phyloP scores from a whole-genome alignment of 2,797 vertebrate species.

The Rhynchonycteris naso region DNA sequence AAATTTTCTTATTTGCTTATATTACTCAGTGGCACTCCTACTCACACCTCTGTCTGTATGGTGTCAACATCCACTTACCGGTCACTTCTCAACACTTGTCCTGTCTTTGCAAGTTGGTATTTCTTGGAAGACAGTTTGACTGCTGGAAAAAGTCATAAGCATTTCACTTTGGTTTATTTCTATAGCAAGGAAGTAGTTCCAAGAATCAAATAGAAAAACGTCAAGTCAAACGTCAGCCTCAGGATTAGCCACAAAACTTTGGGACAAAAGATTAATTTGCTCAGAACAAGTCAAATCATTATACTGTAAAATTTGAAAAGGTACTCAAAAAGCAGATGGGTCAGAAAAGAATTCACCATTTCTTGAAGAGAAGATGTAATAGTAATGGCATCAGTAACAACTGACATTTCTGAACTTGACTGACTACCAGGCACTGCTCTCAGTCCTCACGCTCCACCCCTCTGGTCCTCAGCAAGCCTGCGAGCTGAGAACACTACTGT shows the following conservation, averaged over 20 bases:
- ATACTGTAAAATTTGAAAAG: neutral
- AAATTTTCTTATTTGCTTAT: neutral
- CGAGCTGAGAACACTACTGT: fast-evolving
- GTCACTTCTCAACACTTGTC: neutral
- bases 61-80: neutral
- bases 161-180: neutral
- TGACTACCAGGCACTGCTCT: too few species aligned
- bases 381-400: fast-evolving
- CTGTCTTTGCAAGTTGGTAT: neutral
- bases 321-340: neutral
- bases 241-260: neutral
- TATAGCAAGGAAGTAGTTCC: neutral
- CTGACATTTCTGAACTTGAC: too few species aligned
- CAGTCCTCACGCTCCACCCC: too few species aligned
- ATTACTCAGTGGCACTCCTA: neutral
- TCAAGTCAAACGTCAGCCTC: neutral
- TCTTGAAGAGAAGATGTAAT: neutral
- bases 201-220: neutral
- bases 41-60: neutral
- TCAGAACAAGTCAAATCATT: neutral
- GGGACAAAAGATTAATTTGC: neutral
- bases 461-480: fast-evolving
- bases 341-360: neutral
- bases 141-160: neutral
- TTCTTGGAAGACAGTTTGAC: neutral